Conservation (phyloP, 2,888 invertebrate genomes). For the Sminthurides aquaticus region DNA sequence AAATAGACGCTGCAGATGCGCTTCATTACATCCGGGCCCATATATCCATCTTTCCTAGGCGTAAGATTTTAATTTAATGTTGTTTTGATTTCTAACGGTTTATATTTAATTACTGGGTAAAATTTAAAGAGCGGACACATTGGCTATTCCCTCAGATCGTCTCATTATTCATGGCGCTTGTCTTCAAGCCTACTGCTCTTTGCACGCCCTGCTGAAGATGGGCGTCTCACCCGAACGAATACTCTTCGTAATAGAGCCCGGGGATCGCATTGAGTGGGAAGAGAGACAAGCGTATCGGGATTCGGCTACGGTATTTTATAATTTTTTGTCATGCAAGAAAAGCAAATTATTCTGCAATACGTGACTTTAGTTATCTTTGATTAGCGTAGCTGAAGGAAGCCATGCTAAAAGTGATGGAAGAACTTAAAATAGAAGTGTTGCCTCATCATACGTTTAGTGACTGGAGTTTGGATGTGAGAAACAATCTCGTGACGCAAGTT, state of each 20-base stretch:
- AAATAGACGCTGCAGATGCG: conserved; percentile 50
- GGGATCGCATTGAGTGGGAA: conserved; percentile 31
- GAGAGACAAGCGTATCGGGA: conserved; percentile 11
- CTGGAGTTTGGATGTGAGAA: conserved; percentile 32
- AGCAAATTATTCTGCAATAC: background rate
- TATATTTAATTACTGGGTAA: background rate
- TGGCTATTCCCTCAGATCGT: conserved; percentile 13
- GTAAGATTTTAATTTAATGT: conserved; percentile 8
- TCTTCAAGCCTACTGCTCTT: conserved; percentile 59
- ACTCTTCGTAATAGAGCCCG: conserved; percentile 49
- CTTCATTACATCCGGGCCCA: conserved; percentile 43
- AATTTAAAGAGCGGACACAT: background rate
- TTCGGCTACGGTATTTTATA: conserved; percentile 13
- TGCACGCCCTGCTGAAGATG: conserved; percentile 57
- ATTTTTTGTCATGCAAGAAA: background rate
- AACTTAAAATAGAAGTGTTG: conserved; percentile 24
- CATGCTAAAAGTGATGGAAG: conserved; percentile 21
- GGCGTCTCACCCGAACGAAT: conserved; percentile 56
- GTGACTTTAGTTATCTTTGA: background rate
- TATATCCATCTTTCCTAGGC: background rate
- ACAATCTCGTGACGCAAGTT: conserved; percentile 31
- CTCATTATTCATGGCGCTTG: conserved; percentile 60
- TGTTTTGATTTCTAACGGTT: background rate
- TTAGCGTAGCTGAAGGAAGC: conserved; percentile 19
- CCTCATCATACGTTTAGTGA: conserved; percentile 30